Base-by-base conservation (phyloP, 2,797 vertebrate genomes). In the Basileuterus tristriatus region DNA sequence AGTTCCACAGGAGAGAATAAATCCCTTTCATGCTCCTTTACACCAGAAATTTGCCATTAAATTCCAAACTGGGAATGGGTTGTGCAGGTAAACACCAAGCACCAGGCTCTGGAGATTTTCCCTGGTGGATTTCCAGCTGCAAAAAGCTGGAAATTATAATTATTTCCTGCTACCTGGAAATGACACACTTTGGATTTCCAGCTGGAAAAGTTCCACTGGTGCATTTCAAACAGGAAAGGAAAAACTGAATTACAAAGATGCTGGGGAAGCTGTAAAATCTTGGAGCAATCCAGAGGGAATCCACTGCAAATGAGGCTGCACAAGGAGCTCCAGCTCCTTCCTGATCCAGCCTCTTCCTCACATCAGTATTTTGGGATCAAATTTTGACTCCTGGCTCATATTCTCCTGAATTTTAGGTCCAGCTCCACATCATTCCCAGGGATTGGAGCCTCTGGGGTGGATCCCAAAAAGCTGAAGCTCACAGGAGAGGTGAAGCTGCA, bases 161-260 rank as follows among this genome's bases (percentile, higher is more conserved):
- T 11, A 5, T 69, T 58, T 52, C 34, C 36, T 22, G n/a, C 26
- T 24, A 8, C 63, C 41, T 34, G 32, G 12, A 24, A 69, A 63
- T 0, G 29, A 4, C 15, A 36, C 3, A 1, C 13, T 59, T 27
- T 15, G 70, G 15, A 32, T 62, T 44, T 44, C 32, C 9, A 30
- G 55, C 52, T 15, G 34, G 17, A 69, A 76, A 85, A 68, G 12
- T 49, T 67, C 76, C 1, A 0, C n/a, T 2, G 41, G 5, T 8
- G 53, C 34, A 1, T 26, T 52, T 52, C 17, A 15, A 39, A 11
- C 5, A 26, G 47, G 46, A 50, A 71, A 16, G 75, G 4, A 4
- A 11, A 3, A 6, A 29, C 0, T 5, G 12, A 14, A 49, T 43
- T 8, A 18, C 18, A 14, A 20, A 3, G 49, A 5, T 8, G 68